These are phyloP conservation scores for Proisotoma minuta DNA, from an alignment of 2,888 invertebrate species.

Conservation along the genomic window DNA sequence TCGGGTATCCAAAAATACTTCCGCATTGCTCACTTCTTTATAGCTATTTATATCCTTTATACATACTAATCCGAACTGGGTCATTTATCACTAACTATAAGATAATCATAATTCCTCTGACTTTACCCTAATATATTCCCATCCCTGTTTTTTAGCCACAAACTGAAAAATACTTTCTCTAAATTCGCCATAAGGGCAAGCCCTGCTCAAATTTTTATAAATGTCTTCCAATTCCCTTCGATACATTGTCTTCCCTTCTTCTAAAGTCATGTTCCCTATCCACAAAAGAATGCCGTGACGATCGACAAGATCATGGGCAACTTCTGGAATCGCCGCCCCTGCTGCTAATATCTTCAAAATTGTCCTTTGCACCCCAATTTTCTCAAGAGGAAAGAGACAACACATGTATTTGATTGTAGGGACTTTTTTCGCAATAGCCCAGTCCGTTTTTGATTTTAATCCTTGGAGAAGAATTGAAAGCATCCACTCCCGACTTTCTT, in stretches of 20 bases:
- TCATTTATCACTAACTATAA: no score
- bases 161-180: constrained; percentile 24
- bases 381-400: constrained; percentile 40
- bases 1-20: no score
- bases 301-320: constrained; percentile 41
- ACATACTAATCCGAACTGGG: no score
- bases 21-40: no score
- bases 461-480: constrained; percentile 38
- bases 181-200: constrained; percentile 16
- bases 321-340: constrained; percentile 40
- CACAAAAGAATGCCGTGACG: constrained; percentile 39
- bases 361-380: constrained; percentile 27
- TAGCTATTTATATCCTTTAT: no score
- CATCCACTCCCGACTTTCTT: constrained; percentile 43
- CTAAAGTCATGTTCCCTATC: constrained; percentile 32
- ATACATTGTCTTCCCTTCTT: constrained; percentile 14
- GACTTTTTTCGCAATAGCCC: constrained; percentile 39
- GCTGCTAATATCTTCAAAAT: constrained; percentile 36
- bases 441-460: constrained; percentile 37
- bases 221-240: constrained; percentile 29
- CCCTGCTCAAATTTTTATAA: constrained; percentile 20
- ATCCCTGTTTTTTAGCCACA: constrained; percentile 23
- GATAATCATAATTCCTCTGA: no score
- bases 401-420: constrained; percentile 44
- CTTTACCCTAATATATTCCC: constrained; percentile 11